Evolutionary conservation across 92 coral and sea anemone species (phyloP).

Genomic region (Porites divaricata): DNA sequence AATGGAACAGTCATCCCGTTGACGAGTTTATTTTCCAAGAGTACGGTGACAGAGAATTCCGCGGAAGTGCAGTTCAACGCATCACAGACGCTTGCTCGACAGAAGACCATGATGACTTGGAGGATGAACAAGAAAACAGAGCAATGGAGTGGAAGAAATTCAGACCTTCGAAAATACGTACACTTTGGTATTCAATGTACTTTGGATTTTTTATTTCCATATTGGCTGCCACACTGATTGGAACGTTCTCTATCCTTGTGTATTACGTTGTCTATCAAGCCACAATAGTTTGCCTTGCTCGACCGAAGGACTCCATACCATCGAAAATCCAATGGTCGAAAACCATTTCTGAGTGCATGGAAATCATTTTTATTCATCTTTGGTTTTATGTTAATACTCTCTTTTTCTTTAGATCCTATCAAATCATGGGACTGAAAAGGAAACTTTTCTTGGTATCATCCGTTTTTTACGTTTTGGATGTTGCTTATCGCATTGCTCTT

Average conservation of each 20-base stretch:
- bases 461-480: neutral
- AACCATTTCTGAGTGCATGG: neutral
- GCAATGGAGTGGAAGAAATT: constrained; percentile 37
- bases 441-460: neutral
- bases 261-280: constrained; percentile 2
- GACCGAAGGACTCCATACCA: neutral
- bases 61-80: neutral
- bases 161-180: constrained; percentile 3
- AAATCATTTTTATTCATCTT: neutral
- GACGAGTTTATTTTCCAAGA: constrained; percentile 19
- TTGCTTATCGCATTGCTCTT: neutral
- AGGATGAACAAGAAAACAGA: neutral
- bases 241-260: neutral
- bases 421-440: neutral
- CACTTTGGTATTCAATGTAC: neutral
- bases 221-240: neutral
- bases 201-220: constrained; percentile 7
- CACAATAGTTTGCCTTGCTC: neutral
- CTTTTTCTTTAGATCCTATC: constrained; percentile 5
- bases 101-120: neutral
- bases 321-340: neutral
- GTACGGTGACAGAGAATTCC: neutral
- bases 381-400: neutral
- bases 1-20: neutral
- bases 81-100: neutral